Evolutionary conservation across 2,113 vertebrate species (phyloP), one percentile per base, ranked within the genome.

Genomic region (Brachypodius melanocephalos): DNA sequence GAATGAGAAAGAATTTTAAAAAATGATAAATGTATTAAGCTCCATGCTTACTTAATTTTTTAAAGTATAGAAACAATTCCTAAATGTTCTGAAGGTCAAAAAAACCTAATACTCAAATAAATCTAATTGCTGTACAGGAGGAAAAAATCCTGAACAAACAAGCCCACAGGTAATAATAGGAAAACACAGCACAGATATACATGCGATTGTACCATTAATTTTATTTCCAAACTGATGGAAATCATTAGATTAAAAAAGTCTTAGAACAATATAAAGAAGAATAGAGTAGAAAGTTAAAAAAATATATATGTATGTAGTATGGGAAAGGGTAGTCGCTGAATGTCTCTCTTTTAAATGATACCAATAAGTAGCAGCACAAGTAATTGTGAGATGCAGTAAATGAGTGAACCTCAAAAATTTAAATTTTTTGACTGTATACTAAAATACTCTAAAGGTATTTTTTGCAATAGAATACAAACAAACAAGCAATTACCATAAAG

Each of bases 91-190:
- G 31, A 61, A 52, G 14, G 26, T 52, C 12, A 73, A 85, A 78
- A 42, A 17, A 1, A 1, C 0, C 2, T 29, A 55, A n/a, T 8
- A 55, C 10, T 59, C 3, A 58, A 93, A 42, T 51, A 62, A 66
- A 83, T 49, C 3, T 65, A 46, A 32, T 9, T 32, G 2, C 8
- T 83, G 5, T 36, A 57, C n/a, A 82, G 34, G 6, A 43, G 34
- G 6, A 28, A 54, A 63, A 51, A 46, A 2, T 0, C 2, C 7
- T 29, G 62, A 61, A 24, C 22, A 55, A 46, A 17, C 7, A 55
- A 51, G 3, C 4, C 10, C 34, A 61, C 3, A 62, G 3, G 4
- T 28, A 66, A 69, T 38, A 89, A 18, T 3, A 66, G 5, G 11
- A 80, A 94, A 80, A 12, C 4, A n/a, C 17, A 63, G 3, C 15